A percentile compares a stretch with the other conserved stretches of the same genome.
phyloP scores from a whole-genome alignment of 2,888 invertebrate species.

The Diplolepis rosae region DNA sequence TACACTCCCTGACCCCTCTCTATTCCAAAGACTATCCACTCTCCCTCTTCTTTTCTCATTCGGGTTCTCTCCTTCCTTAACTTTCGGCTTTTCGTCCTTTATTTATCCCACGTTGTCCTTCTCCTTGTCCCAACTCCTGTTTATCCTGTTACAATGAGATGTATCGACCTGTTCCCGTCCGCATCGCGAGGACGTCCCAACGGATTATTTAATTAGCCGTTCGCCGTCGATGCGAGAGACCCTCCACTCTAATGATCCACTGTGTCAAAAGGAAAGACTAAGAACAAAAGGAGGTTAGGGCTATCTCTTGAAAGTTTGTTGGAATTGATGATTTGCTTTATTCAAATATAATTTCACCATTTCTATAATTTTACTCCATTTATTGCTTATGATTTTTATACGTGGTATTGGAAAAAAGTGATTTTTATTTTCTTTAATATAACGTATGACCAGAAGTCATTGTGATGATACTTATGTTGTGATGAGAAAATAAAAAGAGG shows the following conservation, averaged over 20 bases:
- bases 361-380: too few species aligned
- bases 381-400: too few species aligned
- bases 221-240: slow-evolving; percentile 28
- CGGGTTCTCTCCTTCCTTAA: slow-evolving; percentile 29
- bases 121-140: slow-evolving; percentile 70
- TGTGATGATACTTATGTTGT: slow-evolving; percentile 3
- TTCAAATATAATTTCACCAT: too few species aligned
- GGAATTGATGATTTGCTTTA: neutral
- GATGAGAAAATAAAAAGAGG: neutral
- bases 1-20: slow-evolving; percentile 36
- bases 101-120: slow-evolving; percentile 47
- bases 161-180: slow-evolving; percentile 71
- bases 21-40: slow-evolving; percentile 5
- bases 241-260: slow-evolving; percentile 21
- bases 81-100: slow-evolving; percentile 49
- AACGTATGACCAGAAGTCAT: neutral
- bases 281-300: neutral
- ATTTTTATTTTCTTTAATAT: too few species aligned
- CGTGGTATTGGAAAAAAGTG: too few species aligned
- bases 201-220: slow-evolving; percentile 72
- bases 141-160: slow-evolving; percentile 73
- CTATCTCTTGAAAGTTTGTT: neutral
- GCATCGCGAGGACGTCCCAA: slow-evolving; percentile 61
- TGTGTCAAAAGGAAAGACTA: neutral
- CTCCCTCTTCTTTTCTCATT: slow-evolving; percentile 16